Evolutionary conservation across 2,888 invertebrate species (phyloP).

Genomic region (Dryococelus australis): DNA sequence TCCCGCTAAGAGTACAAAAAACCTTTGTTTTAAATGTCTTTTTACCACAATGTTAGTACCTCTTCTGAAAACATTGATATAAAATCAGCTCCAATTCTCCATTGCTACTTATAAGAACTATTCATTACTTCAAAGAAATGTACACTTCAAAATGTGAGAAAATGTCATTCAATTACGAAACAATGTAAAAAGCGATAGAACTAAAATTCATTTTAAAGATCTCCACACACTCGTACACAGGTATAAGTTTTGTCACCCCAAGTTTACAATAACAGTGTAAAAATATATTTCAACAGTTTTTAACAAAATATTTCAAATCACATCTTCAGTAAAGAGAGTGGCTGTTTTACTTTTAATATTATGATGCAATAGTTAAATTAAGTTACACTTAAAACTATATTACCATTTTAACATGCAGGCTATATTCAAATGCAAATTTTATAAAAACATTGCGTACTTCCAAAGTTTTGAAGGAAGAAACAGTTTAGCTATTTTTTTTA

Average conservation of each 20-base stretch:
- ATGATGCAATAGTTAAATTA: conserved; percentile 1
- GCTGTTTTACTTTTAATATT: neutral
- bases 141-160: conserved; percentile 12
- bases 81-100: conserved; percentile 16
- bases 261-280: conserved; percentile 16
- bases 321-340: conserved; percentile 3
- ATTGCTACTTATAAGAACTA: conserved; percentile 11
- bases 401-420: neutral
- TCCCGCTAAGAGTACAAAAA: conserved; percentile 2
- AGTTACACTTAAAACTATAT: conserved; percentile 16
- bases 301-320: conserved; percentile 16
- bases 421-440: conserved; percentile 10
- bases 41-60: conserved; percentile 11
- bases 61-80: conserved; percentile 3
- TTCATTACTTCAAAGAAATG: neutral
- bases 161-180: neutral
- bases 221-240: neutral
- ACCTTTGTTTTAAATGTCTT: neutral
- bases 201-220: neutral
- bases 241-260: neutral
- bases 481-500: neutral
- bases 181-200: conserved; percentile 16
- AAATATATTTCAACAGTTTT: conserved; percentile 10
- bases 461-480: conserved; percentile 1
- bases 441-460: neutral